Evolutionary conservation across 2,888 invertebrate species (phyloP).

Genomic region (Rhagophthalmus giganteus): DNA sequence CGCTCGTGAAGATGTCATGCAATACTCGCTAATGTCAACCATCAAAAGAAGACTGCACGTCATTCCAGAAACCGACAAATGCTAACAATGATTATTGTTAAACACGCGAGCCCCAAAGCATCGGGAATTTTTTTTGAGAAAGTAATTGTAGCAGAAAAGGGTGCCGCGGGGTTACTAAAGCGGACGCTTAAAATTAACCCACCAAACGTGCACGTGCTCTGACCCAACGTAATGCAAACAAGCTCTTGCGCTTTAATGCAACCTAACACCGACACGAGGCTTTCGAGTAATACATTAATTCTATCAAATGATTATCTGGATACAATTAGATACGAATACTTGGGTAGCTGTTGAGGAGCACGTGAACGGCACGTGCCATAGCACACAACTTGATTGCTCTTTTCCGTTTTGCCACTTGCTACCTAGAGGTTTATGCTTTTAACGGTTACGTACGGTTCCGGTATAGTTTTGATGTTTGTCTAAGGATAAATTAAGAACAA

Average conservation of each 20-base stretch:
- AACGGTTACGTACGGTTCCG: no score
- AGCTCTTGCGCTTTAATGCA: slow-evolving; percentile 32
- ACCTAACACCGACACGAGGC: slow-evolving; percentile 44
- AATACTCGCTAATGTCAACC: slow-evolving; percentile 21
- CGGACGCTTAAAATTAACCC: slow-evolving; percentile 15
- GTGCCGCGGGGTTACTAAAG: slow-evolving; percentile 5
- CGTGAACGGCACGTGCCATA: slow-evolving; percentile 41
- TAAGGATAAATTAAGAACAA: no score
- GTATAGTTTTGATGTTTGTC: no score
- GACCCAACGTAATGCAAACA: slow-evolving; percentile 28
- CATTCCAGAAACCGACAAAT: slow-evolving; percentile 15
- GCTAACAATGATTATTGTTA: slow-evolving; percentile 20
- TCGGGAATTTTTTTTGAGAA: slow-evolving; percentile 3
- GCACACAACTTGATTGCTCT: slow-evolving; percentile 23
- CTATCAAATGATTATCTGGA: slow-evolving; percentile 52
- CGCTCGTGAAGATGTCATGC: slow-evolving; percentile 25
- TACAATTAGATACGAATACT: slow-evolving; percentile 51
- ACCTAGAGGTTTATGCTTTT: slow-evolving; percentile 24
- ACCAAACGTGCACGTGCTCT: slow-evolving; percentile 16
- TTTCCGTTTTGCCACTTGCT: slow-evolving; percentile 25
- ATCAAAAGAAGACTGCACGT: slow-evolving; percentile 20
- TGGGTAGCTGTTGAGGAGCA: slow-evolving; percentile 38
- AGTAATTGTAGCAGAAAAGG: slow-evolving; percentile 14
- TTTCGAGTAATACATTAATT: slow-evolving; percentile 52
- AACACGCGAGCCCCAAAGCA: slow-evolving; percentile 17